Evolutionary conservation across 2,113 vertebrate species (phyloP).

Genomic region (Elgaria multicarinata): DNA sequence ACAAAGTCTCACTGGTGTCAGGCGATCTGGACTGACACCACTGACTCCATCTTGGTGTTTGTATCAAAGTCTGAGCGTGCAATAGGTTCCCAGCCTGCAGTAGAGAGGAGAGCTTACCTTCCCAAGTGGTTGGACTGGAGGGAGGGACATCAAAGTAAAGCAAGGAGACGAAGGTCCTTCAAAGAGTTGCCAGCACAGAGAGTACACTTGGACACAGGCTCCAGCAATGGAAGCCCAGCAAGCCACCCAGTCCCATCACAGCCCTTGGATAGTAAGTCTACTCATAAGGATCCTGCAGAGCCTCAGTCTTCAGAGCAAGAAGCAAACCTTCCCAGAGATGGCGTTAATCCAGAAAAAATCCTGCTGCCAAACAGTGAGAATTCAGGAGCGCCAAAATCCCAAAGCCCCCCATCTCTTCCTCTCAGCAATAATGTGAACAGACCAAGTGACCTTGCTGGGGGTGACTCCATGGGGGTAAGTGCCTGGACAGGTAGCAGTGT

Average conservation of each 20-base stretch:
- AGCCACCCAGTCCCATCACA: not conserved
- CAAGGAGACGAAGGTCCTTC: constrained; percentile 40
- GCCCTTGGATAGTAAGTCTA: not conserved
- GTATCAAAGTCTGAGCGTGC: constrained; percentile 68
- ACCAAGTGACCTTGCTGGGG: not conserved
- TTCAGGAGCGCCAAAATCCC: constrained; percentile 24
- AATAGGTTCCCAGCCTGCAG: constrained; percentile 31
- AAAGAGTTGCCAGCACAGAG: constrained; percentile 9
- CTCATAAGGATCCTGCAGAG: constrained; percentile 1
- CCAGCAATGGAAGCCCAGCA: not conserved
- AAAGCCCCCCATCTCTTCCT: not conserved
- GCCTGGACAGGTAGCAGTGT: not conserved
- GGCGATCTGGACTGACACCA: constrained; percentile 60
- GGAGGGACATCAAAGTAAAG: constrained; percentile 26
- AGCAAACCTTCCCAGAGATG: constrained; percentile 16
- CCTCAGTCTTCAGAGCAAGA: constrained; percentile 28
- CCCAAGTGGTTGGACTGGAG: constrained; percentile 57
- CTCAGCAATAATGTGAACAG: constrained; percentile 42
- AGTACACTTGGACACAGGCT: constrained; percentile 6
- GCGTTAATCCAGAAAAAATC: not conserved
- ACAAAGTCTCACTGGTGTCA: constrained; percentile 65
- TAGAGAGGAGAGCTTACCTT: constrained; percentile 29
- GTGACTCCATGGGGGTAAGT: constrained; percentile 67
- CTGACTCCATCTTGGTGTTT: constrained; percentile 74
- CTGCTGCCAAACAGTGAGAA: not conserved